Conservation (phyloP, 2,113 vertebrate species). For the Percina caprodes region DNA sequence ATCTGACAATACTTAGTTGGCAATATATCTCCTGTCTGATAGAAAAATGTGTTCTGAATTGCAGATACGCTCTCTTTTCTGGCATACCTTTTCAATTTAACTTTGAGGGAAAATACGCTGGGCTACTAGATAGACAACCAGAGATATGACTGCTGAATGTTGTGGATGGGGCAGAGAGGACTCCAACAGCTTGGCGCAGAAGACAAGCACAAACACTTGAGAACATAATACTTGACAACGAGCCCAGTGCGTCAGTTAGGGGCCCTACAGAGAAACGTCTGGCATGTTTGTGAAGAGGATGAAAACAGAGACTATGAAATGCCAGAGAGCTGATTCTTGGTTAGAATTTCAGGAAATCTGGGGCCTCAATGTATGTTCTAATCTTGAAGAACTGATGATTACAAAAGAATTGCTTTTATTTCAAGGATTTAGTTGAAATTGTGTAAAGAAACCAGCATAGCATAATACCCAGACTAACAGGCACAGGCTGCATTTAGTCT, state of each 20-base stretch:
- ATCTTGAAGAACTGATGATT: slow-evolving; percentile 35
- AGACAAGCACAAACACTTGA: slow-evolving; percentile 70
- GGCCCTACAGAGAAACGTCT: slow-evolving; percentile 49
- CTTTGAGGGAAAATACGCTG: slow-evolving; percentile 73
- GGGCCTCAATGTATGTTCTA: slow-evolving; percentile 35
- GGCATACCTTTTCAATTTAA: slow-evolving; percentile 80
- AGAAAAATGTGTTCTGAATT: slow-evolving; percentile 85
- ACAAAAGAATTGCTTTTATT: slow-evolving; percentile 22
- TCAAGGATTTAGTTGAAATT: slow-evolving; percentile 21
- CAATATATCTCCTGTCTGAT: slow-evolving; percentile 84
- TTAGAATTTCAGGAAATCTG: slow-evolving; percentile 40
- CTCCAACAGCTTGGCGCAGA: slow-evolving; percentile 77
- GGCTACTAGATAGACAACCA: slow-evolving; percentile 65
- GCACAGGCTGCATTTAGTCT: slow-evolving; percentile 11
- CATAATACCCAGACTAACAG: slow-evolving; percentile 4
- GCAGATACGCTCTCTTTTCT: slow-evolving; percentile 76
- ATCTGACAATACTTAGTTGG: slow-evolving; percentile 84
- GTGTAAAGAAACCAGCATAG: not conserved
- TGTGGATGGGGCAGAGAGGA: slow-evolving; percentile 63
- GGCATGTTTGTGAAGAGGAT: slow-evolving; percentile 53
- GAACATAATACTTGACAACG: slow-evolving; percentile 73
- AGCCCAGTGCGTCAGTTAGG: slow-evolving; percentile 63
- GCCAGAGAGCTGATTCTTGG: slow-evolving; percentile 25
- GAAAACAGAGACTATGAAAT: slow-evolving; percentile 49
- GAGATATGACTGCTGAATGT: slow-evolving; percentile 63